Evolutionary conservation across 1,140 invertebrate species (phyloP), one percentile per base, ranked within the genome.

Genomic region (Myzus persicae): DNA sequence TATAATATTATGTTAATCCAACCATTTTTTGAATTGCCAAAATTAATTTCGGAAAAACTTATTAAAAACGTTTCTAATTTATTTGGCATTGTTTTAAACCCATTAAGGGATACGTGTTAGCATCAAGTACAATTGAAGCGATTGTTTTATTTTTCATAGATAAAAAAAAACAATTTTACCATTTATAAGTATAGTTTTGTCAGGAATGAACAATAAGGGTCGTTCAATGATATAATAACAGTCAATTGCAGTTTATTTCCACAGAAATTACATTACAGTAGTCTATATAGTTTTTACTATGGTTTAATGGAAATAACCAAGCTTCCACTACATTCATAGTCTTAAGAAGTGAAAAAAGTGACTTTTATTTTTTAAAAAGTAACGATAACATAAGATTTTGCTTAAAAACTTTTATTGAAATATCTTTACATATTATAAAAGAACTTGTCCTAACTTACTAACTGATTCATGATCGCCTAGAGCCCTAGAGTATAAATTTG

Each of bases 141-240:
- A 76, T 76, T n/a, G 14, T 76, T n/a, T 76, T 76, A 76, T n/a
- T 76, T 76, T 76, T 76, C 59, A 76, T n/a, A 18, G 14, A 76
- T n/a, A n/a, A n/a, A 76, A n/a, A 76, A n/a, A 76, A 76, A 59
- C 18, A 76, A 76, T 76, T 76, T 76, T n/a, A 76, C 14, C 31
- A 76, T 76, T 76, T 76, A 76, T 76, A 76, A 76, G 59, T 76
- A 51, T 51, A 76, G 31, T 76, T 76, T 36, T 5, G 31, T n/a
- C 31, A n/a, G 31, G 31, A 18, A 76, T 76, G 6, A n/a, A 76
- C 59, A 76, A 76, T 67, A 67, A 76, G 59, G 59, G 59, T 76
- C 31, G 59, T 76, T 76, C 59, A 76, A 76, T 76, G 14, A 76
- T 76, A 76, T 76, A 76, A 76, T 76, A 76, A 76, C 59, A n/a